Conservation (phyloP, 2,888 invertebrate species). For the Mimumesa dahlbomi region DNA sequence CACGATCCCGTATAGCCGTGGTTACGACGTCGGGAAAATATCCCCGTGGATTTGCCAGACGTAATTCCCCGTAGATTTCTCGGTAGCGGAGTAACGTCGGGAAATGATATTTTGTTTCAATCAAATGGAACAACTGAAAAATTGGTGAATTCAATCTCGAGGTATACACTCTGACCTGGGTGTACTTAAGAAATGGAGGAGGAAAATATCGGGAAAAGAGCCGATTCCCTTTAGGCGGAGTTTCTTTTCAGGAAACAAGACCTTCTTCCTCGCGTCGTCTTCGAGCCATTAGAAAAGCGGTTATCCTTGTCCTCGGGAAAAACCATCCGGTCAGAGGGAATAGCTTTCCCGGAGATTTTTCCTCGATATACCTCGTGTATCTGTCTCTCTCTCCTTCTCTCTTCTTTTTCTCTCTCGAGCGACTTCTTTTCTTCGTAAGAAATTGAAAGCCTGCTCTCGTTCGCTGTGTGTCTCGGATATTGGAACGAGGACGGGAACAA, state of each 20-base stretch:
- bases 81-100: no score
- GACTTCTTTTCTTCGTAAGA: slow-evolving; percentile 21
- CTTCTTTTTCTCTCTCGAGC: not conserved
- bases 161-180: not conserved
- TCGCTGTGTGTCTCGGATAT: slow-evolving; percentile 13
- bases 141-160: no score
- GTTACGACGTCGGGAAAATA: no score
- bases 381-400: not conserved
- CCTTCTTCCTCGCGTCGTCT: slow-evolving; percentile 11
- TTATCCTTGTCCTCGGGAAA: slow-evolving; percentile 26
- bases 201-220: not conserved
- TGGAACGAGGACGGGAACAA: slow-evolving; percentile 24
- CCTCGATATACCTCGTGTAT: not conserved
- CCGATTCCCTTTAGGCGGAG: not conserved
- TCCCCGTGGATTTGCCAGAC: no score
- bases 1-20: no score
- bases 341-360: slow-evolving; percentile 15
- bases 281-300: slow-evolving; percentile 29
- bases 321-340: slow-evolving; percentile 6
- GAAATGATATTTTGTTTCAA: no score
- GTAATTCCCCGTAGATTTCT: no score
- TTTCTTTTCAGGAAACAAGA: slow-evolving; percentile 14
- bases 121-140: no score
- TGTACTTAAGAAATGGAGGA: not conserved
- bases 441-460: slow-evolving; percentile 33